These are phyloP conservation scores for Seladonia tumulorum DNA, from an alignment of 2,888 invertebrate species.

Conservation along the genomic window DNA sequence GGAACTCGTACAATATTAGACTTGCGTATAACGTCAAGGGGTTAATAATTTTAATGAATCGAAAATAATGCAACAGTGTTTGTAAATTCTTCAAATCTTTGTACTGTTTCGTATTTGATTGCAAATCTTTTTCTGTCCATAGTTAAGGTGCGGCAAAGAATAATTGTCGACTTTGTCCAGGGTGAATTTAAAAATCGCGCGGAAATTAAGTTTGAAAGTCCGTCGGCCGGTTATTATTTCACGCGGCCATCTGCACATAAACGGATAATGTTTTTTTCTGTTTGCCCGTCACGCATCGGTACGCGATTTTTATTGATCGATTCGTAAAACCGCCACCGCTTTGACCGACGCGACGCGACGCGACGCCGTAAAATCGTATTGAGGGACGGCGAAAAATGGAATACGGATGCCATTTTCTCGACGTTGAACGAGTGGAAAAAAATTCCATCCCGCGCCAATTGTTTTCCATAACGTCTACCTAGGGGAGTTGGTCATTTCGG, in stretches of 20 bases:
- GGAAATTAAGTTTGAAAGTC: not conserved
- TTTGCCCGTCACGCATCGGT: constrained; percentile 39
- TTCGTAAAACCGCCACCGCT: constrained; percentile 40
- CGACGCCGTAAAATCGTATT: constrained; percentile 56
- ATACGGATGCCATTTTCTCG: constrained; percentile 53
- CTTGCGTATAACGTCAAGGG: too few species aligned
- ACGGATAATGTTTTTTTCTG: constrained; percentile 60
- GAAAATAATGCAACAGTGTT: not conserved
- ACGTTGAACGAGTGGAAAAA: constrained; percentile 34
- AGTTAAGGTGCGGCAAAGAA: too few species aligned
- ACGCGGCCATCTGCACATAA: constrained; percentile 33
- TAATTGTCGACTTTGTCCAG: not conserved
- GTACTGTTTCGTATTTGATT: not conserved
- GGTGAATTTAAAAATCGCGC: not conserved
- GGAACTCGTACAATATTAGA: too few species aligned
- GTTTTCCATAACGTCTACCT: constrained; percentile 39
- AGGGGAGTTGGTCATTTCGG: constrained; percentile 28
- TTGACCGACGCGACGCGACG: constrained; percentile 37
- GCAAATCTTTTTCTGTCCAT: too few species aligned
- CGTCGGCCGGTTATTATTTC: constrained; percentile 34
- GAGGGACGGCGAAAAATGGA: constrained; percentile 40
- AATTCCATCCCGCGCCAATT: constrained; percentile 48
- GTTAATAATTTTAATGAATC: not conserved
- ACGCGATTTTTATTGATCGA: constrained; percentile 57
- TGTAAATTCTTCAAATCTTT: not conserved